Percentiles rank a stretch among this genome's conserved stretches.
Evolutionary conservation across 2,113 vertebrate species (phyloP).

Genomic region (Cephalopterus ornatus): DNA sequence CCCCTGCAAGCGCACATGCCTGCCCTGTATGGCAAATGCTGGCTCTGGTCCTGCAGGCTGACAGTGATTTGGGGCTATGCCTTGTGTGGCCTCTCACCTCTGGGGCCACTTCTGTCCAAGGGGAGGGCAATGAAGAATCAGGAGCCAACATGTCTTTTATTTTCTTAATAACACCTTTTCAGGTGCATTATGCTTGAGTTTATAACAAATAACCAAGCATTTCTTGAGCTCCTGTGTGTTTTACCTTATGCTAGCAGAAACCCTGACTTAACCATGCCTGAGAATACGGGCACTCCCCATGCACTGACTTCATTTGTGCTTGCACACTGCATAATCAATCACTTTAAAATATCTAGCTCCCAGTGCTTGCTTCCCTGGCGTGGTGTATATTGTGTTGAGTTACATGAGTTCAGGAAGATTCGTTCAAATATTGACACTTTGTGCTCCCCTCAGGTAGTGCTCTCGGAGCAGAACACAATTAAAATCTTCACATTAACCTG

Average conservation of each 20-base stretch:
- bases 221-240: neutral
- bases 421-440: neutral
- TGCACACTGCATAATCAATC: constrained; percentile 15
- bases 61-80: neutral
- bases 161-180: neutral
- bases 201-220: neutral
- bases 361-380: neutral
- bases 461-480: neutral
- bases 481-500: neutral
- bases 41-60: neutral
- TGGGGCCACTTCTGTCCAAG: neutral
- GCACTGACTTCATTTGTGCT: constrained; percentile 21
- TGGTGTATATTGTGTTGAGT: neutral
- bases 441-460: neutral
- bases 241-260: neutral
- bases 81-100: neutral
- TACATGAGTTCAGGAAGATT: neutral
- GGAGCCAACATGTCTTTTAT: rapidly evolving
- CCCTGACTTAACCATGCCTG: neutral
- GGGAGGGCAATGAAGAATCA: neutral
- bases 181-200: neutral
- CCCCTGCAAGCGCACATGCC: rapidly evolving
- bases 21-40: rapidly evolving
- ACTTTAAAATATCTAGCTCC: neutral
- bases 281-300: neutral